Percentiles rank a stretch among this genome's conserved stretches.
Conservation (phyloP, 2,113 vertebrate species). For the Cettia cetti region DNA sequence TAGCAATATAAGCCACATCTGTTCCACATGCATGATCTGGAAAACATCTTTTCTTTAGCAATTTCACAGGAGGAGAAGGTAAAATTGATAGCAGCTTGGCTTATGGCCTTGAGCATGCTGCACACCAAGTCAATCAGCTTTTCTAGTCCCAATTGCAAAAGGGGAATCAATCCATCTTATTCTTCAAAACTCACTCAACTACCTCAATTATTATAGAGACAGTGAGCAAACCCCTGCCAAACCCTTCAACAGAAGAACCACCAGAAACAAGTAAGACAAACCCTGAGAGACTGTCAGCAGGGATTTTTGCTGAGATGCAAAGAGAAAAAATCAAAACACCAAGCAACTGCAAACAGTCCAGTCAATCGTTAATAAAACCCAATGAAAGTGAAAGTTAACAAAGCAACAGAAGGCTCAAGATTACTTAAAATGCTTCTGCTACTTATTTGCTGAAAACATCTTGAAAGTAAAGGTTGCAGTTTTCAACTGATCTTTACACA, state of each 20-base stretch:
- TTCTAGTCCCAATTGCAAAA: background rate
- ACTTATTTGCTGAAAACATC: background rate
- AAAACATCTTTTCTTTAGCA: constrained; percentile 30
- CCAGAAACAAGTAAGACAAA: background rate
- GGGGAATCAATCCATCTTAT: background rate
- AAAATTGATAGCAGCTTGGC: background rate
- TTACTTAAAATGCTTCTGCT: background rate
- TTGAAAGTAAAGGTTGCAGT: background rate
- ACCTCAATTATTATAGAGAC: background rate
- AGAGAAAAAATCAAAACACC: background rate
- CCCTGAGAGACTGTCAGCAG: background rate
- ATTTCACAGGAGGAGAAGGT: constrained; percentile 27
- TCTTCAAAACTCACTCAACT: background rate
- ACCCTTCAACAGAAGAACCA: background rate
- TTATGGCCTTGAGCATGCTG: background rate
- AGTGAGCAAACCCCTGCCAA: background rate
- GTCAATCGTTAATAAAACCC: background rate
- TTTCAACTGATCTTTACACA: background rate
- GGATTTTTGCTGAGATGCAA: background rate
- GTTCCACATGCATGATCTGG: background rate
- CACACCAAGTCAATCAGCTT: background rate
- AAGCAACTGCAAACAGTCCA: background rate
- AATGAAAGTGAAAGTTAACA: background rate
- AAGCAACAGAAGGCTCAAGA: background rate
- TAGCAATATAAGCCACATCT: constrained; percentile 20